Evolutionary conservation across 2,113 vertebrate species (phyloP).

Genomic region (Eulacestoma nigropectus): DNA sequence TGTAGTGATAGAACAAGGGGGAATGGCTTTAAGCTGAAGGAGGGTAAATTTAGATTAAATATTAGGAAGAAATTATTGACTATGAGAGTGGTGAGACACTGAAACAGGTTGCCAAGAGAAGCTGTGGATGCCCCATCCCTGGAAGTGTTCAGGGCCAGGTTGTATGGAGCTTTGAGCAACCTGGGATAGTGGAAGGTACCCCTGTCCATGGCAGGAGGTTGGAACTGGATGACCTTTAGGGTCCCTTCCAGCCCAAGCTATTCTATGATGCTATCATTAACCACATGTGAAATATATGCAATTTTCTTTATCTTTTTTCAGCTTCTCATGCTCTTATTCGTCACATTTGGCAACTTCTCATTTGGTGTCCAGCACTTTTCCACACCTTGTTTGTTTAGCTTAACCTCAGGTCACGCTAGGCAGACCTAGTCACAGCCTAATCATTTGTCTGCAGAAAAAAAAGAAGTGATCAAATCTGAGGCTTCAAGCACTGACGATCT

Average conservation of each 20-base stretch:
- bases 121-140: not conserved
- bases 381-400: not conserved
- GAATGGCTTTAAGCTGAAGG: not conserved
- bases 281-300: not conserved
- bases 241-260: not conserved
- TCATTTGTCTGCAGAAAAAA: not conserved
- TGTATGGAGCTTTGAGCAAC: not conserved
- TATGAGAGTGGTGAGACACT: not conserved
- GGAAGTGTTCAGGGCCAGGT: not conserved
- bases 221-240: not conserved
- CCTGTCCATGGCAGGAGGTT: fast-evolving
- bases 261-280: not conserved
- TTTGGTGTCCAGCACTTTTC: not conserved
- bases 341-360: not conserved
- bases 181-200: not conserved
- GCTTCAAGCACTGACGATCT: not conserved
- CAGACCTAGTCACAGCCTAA: not conserved
- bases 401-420: not conserved
- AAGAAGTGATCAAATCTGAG: not conserved
- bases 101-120: not conserved
- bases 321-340: not conserved
- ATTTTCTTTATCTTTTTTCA: not conserved
- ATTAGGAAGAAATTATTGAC: not conserved
- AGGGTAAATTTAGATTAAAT: not conserved
- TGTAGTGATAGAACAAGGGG: not conserved